These are phyloP conservation scores for Craseonycteris thonglongyai DNA, from an alignment of 2,113 vertebrate species.

Conservation along the genomic window DNA sequence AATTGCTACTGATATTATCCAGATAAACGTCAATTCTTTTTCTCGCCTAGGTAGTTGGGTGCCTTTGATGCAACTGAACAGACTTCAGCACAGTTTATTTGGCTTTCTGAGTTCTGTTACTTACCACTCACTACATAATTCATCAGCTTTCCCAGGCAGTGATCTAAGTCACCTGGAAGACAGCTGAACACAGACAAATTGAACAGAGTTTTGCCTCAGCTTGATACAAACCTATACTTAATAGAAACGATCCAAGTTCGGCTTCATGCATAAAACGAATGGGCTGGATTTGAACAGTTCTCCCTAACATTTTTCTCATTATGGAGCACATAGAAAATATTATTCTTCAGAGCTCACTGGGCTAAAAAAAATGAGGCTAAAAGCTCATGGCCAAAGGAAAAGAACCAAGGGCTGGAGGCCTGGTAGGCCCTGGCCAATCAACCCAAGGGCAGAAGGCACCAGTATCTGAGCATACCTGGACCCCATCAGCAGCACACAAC, in stretches of 20 bases:
- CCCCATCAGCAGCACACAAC: neutral
- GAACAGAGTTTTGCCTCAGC: neutral
- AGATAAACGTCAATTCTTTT: neutral
- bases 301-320: neutral
- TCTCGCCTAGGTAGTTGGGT: neutral
- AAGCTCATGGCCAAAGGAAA: neutral
- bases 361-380: neutral
- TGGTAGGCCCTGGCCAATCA: fast-evolving
- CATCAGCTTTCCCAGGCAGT: neutral
- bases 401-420: neutral
- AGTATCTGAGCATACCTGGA: neutral
- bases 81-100: neutral
- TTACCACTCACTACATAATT: neutral
- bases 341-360: neutral
- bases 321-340: neutral
- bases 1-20: neutral
- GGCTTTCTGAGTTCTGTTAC: neutral
- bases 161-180: neutral
- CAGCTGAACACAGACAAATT: neutral
- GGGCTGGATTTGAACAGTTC: neutral
- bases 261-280: neutral
- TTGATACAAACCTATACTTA: neutral
- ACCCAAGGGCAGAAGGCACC: neutral
- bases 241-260: neutral
- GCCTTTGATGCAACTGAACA: neutral